Conservation (phyloP, 2,888 invertebrate genomes). For the Meteorus cinctellus region DNA sequence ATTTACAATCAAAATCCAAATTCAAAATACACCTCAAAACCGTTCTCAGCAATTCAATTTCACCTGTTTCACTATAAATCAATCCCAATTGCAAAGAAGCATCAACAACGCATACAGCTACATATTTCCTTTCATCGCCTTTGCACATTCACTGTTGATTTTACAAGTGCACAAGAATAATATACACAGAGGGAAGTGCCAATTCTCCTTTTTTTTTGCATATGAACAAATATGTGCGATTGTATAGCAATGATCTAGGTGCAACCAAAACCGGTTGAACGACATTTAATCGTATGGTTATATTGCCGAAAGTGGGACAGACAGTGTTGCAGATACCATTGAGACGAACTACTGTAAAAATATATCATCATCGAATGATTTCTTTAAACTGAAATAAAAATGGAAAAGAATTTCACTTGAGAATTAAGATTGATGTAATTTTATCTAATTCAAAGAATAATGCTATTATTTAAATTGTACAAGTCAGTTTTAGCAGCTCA, state of each 20-base stretch:
- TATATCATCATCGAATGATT: background rate
- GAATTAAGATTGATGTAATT: background rate
- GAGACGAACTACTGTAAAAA: background rate
- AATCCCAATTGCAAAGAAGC: no score
- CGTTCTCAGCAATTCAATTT: no score
- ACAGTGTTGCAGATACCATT: slow-evolving; percentile 21
- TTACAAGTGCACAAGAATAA: background rate
- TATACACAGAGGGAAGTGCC: slow-evolving; percentile 4
- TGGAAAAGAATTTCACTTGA: background rate
- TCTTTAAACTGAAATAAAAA: background rate
- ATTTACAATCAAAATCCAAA: no score
- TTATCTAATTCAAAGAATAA: background rate
- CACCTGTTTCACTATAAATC: no score
- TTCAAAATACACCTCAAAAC: no score
- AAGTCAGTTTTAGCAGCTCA: background rate
- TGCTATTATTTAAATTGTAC: background rate
- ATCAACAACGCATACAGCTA: no score
- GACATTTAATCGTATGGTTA: slow-evolving; percentile 1
- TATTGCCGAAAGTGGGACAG: slow-evolving; percentile 37
- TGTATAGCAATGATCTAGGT: background rate
- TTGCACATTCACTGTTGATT: background rate
- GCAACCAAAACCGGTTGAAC: slow-evolving; percentile 35
- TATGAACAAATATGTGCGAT: background rate
- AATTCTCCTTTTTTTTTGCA: slow-evolving; percentile 6
- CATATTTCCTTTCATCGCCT: no score